phyloP scores from a whole-genome alignment of 2,113 vertebrate species.

The Dromaius novaehollandiae region DNA sequence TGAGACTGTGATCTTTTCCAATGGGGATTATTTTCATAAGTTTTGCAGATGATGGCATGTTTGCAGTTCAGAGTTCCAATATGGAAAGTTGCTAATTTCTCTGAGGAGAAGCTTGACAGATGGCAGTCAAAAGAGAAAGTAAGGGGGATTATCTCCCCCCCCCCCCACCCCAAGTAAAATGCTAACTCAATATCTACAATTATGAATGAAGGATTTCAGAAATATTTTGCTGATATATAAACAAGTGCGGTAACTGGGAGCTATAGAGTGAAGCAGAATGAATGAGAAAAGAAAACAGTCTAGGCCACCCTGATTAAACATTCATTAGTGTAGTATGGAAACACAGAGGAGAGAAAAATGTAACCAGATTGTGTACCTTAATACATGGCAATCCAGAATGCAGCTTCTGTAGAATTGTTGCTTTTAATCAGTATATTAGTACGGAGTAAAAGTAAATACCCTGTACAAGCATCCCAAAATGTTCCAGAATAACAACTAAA shows the following conservation, averaged over 20 bases:
- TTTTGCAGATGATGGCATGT: not conserved
- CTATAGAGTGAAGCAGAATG: not conserved
- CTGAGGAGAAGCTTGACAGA: constrained; percentile 12
- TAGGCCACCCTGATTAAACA: not conserved
- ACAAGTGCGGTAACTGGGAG: not conserved
- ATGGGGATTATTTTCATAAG: not conserved
- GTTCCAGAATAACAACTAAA: not conserved
- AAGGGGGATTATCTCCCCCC: not conserved
- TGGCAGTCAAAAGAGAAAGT: not conserved
- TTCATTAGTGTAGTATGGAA: not conserved
- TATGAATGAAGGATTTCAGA: not conserved
- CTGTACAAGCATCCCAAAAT: not conserved
- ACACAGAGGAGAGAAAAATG: not conserved
- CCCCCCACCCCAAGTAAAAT: not conserved
- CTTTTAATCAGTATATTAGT: not conserved
- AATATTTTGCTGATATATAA: not conserved
- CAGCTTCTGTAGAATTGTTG: not conserved
- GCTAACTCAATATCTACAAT: not conserved
- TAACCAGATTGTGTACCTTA: not conserved
- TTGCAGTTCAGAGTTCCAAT: not conserved
- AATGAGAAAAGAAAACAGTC: not conserved
- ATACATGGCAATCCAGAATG: not conserved
- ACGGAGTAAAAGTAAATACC: not conserved
- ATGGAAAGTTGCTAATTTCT: not conserved
- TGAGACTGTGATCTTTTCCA: not conserved